Conservation (phyloP, 2,888 invertebrate species). For the Brachypalpus laphriformis region DNA sequence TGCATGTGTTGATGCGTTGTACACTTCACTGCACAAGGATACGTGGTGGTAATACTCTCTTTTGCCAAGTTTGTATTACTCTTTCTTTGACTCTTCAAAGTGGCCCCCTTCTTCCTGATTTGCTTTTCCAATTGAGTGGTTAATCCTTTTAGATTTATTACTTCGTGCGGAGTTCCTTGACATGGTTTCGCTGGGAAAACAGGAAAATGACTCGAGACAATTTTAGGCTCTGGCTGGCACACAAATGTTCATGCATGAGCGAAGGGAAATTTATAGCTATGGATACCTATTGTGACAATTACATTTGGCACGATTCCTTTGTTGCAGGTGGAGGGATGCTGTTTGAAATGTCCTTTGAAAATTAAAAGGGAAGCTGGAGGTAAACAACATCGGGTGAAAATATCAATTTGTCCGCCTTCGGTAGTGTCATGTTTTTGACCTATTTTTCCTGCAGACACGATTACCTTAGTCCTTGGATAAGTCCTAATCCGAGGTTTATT, state of each 20-base stretch:
- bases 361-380: background rate
- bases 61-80: slow-evolving; percentile 43
- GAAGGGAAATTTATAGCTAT: background rate
- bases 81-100: slow-evolving; percentile 23
- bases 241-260: slow-evolving; percentile 17
- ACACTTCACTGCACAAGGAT: slow-evolving; percentile 8
- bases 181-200: slow-evolving; percentile 1
- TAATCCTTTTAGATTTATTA: slow-evolving; percentile 22
- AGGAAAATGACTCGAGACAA: slow-evolving; percentile 3
- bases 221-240: slow-evolving; percentile 17
- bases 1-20: background rate
- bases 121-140: slow-evolving; percentile 47
- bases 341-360: background rate
- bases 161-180: background rate
- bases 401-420: background rate
- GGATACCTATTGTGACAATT: slow-evolving; percentile 22
- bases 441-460: too few species aligned
- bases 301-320: slow-evolving; percentile 2
- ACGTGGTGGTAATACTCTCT: background rate
- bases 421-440: background rate
- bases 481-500: too few species aligned
- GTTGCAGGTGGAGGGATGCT: background rate
- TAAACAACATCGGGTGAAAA: background rate
- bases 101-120: slow-evolving; percentile 21
- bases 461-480: too few species aligned